phyloP scores from a whole-genome alignment of 2,888 invertebrate genomes.

The Drosophila robusta region DNA sequence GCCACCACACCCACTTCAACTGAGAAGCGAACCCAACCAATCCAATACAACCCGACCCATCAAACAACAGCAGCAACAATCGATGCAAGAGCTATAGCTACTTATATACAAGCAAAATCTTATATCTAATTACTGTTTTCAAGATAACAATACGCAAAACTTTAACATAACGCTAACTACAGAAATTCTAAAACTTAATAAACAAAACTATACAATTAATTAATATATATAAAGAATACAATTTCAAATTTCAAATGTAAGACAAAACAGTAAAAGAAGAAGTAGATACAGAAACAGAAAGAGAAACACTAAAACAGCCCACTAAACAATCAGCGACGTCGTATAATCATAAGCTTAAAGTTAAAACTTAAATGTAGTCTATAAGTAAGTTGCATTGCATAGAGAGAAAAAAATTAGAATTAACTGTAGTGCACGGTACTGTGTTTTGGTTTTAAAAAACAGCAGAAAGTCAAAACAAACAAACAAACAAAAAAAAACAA shows the following conservation, averaged over 20 bases:
- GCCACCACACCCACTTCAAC: conserved; percentile 56
- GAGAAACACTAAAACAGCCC: conserved; percentile 59
- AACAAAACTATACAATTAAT: conserved; percentile 33
- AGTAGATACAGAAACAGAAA: conserved; percentile 34
- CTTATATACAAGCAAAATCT: conserved; percentile 24
- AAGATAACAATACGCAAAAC: conserved; percentile 17
- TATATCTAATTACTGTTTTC: conserved; percentile 29
- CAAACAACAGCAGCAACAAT: conserved; percentile 69
- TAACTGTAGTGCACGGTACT: conserved; percentile 74
- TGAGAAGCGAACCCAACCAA: conserved; percentile 40
- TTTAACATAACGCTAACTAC: conserved; percentile 21
- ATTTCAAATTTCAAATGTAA: conserved; percentile 29
- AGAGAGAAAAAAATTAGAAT: conserved; percentile 43
- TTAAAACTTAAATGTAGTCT: conserved; percentile 68
- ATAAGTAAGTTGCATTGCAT: conserved; percentile 72
- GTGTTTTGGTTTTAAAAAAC: conserved; percentile 77
- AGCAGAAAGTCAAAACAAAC: conserved; percentile 38
- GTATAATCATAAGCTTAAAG: conserved; percentile 78
- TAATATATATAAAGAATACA: conserved; percentile 32
- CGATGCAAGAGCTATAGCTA: conserved; percentile 70
- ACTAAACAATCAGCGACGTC: conserved; percentile 80
- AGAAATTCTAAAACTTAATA: conserved; percentile 34
- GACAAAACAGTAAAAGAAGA: conserved; percentile 20
- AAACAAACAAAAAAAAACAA: conserved; percentile 33
- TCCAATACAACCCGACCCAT: conserved; percentile 40